Evolutionary conservation across 2,797 vertebrate genomes (phyloP), one percentile per base, ranked within the genome.

Genomic region (Urocyon cinereoargenteus): DNA sequence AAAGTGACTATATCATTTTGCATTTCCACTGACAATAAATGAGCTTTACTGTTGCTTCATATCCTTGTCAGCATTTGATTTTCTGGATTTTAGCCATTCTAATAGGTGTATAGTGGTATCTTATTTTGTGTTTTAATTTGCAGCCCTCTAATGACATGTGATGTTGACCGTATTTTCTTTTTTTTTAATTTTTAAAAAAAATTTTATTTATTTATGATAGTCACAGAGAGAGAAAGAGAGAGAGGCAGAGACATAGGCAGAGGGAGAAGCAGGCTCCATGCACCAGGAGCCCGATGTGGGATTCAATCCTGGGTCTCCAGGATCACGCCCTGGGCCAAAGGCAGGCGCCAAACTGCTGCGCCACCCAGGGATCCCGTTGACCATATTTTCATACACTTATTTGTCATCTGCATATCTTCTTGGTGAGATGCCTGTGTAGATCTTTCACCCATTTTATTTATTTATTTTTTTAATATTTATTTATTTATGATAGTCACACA

Each of bases 111-210:
- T 64, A 28, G 24, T 91, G 24, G n/a, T 86, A 14, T 62, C 36
- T 90, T 26, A 21, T 22, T 90, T 49, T 77, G 73, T 77, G 36
- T 92, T 75, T 91, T 93, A 78, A 53, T 61, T 75, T 96, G 95
- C 26, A 83, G 28, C n/a, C 14, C 1, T 77, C 11, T 83, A 70
- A 49, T 83, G 51, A 83, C 36, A 61, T 3, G 7, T 59, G 61
- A 55, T 57, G 11, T 75, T 90, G 59, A 90, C 34, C 14, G n/a
- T 83, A 57, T 90, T 90, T 92, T 64, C 40, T n/a, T n/a, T n/a
- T n/a, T n/a, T n/a, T n/a, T n/a, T n/a, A n/a, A n/a, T n/a, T n/a
- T n/a, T n/a, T n/a, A n/a, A n/a, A n/a, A n/a, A n/a, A n/a, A n/a
- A n/a, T n/a, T n/a, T n/a, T n/a, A n/a, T n/a, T n/a, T n/a, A n/a